These are phyloP conservation scores for Caenorhabditis virilis DNA, from an alignment of 2,888 invertebrate species.

Conservation along the genomic window DNA sequence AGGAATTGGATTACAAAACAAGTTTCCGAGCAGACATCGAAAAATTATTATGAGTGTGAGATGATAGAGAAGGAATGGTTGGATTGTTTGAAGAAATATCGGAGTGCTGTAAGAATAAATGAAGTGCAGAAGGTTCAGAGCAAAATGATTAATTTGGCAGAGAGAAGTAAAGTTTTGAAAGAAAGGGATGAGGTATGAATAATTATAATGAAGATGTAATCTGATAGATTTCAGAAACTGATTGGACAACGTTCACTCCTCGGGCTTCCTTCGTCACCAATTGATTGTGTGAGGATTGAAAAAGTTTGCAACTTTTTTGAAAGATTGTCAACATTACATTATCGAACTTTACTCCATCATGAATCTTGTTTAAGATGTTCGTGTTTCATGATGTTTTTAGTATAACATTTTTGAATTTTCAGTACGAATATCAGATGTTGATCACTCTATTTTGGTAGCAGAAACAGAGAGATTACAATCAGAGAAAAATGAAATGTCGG, in stretches of 20 bases:
- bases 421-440: constrained; percentile 31
- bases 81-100: constrained; percentile 35
- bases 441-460: constrained; percentile 21
- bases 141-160: constrained; percentile 30
- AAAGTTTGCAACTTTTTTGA: constrained; percentile 30
- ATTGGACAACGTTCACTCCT: constrained; percentile 32
- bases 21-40: constrained; percentile 42
- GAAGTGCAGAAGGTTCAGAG: constrained; percentile 36
- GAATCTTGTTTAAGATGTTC: constrained; percentile 32
- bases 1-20: constrained; percentile 48
- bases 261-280: constrained; percentile 24
- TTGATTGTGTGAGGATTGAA: constrained; percentile 27
- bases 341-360: constrained; percentile 27
- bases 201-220: neutral
- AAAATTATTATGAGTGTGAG: constrained; percentile 42
- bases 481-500: constrained; percentile 10
- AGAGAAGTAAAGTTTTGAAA: constrained; percentile 21
- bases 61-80: constrained; percentile 42
- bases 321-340: constrained; percentile 32
- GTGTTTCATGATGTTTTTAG: neutral
- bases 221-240: constrained; percentile 15
- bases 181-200: constrained; percentile 22
- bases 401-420: constrained; percentile 2
- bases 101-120: constrained; percentile 23
- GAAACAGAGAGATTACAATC: constrained; percentile 30